Conservation (phyloP, 2,113 vertebrate genomes). For the Clarias macrocephalus region DNA sequence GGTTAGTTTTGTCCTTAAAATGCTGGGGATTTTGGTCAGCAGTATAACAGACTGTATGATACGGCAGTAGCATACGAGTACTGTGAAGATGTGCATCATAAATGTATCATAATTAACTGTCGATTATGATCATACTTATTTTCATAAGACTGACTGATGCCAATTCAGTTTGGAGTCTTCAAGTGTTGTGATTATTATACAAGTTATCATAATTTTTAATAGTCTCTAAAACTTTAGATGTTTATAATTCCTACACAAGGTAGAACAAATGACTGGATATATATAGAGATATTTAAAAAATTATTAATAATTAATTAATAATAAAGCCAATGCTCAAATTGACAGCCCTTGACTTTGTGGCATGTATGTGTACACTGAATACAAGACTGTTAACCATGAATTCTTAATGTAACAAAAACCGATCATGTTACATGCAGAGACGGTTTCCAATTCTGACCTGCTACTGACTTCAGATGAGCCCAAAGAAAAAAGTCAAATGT, state of each 20-base stretch:
- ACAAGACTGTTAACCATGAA: too few relatives aligned
- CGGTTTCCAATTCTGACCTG: too few relatives aligned
- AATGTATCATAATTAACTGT: not conserved
- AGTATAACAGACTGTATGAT: not conserved
- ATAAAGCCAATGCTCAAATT: too few relatives aligned
- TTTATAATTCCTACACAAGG: not conserved
- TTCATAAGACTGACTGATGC: not conserved
- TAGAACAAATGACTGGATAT: too few relatives aligned
- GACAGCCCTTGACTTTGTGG: too few relatives aligned
- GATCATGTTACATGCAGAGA: too few relatives aligned
- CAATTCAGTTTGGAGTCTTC: not conserved
- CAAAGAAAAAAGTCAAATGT: too few relatives aligned
- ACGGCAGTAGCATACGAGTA: not conserved
- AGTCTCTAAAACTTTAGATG: not conserved
- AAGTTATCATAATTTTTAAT: not conserved
- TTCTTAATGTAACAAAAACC: too few relatives aligned
- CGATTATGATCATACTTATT: not conserved
- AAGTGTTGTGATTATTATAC: not conserved
- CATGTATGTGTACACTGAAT: too few relatives aligned
- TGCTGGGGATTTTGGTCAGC: not conserved
- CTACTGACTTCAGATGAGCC: too few relatives aligned
- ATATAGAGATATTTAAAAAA: too few relatives aligned
- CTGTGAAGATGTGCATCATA: not conserved
- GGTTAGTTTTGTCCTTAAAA: slow-evolving; percentile 4
- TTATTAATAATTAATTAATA: too few relatives aligned